Evolutionary conservation across 2,888 invertebrate species (phyloP).

Genomic region (Apamea sordens): DNA sequence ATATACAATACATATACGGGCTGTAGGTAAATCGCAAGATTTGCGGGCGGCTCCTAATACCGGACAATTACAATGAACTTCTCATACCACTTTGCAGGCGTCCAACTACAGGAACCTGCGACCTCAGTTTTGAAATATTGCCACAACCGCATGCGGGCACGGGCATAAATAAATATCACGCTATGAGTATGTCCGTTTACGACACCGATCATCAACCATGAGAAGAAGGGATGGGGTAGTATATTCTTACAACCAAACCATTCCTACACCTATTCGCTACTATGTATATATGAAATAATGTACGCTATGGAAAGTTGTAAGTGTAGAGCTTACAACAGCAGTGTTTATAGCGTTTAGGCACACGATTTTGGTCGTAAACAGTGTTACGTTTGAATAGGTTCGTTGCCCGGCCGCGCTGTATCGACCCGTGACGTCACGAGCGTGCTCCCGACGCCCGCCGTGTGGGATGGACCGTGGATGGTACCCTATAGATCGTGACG

Average conservation of each 20-base stretch:
- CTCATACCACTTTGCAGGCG: neutral
- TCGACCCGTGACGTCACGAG: slow-evolving; percentile 79
- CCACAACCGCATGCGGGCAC: neutral
- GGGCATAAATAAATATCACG: neutral
- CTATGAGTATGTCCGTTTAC: neutral
- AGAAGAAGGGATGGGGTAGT: neutral
- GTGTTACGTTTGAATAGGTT: slow-evolving; percentile 74
- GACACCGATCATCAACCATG: neutral
- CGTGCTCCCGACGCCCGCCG: slow-evolving; percentile 50
- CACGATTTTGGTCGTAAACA: slow-evolving; percentile 65
- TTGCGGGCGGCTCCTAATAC: neutral
- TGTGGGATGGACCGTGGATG: slow-evolving; percentile 42
- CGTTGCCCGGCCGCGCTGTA: slow-evolving; percentile 78
- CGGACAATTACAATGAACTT: neutral
- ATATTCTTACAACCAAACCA: slow-evolving; percentile 12
- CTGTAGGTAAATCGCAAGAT: neutral
- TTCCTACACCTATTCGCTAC: neutral
- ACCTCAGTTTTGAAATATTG: neutral
- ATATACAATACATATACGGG: neutral
- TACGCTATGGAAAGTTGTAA: slow-evolving; percentile 8
- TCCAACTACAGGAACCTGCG: neutral
- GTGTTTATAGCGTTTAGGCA: slow-evolving; percentile 37
- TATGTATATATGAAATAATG: neutral
- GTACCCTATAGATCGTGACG: slow-evolving; percentile 47
- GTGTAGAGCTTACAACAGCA: slow-evolving; percentile 17